These are phyloP conservation scores for Bujurquina vittata DNA, from an alignment of 2,113 vertebrate genomes.

Conservation along the genomic window DNA sequence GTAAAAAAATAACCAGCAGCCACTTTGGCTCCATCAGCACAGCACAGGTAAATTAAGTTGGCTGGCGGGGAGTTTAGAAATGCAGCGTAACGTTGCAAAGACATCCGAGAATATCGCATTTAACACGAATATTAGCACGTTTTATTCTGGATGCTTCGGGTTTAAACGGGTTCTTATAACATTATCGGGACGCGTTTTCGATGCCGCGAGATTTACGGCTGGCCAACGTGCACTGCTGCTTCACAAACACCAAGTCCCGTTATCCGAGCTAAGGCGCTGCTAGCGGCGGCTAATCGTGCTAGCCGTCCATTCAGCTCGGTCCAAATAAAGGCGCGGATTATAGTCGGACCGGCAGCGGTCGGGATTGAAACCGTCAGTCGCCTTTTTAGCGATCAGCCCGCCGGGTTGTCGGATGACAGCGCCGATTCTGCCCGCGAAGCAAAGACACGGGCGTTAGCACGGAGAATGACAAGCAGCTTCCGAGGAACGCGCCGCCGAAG, in stretches of 20 bases:
- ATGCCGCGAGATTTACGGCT: background rate
- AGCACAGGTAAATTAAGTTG: background rate
- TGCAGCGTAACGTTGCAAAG: background rate
- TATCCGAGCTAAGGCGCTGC: slow-evolving; percentile 40
- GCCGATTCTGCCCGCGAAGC: background rate
- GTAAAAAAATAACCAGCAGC: background rate
- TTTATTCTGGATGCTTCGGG: rapidly evolving
- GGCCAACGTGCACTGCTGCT: background rate
- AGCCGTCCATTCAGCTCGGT: slow-evolving; percentile 38
- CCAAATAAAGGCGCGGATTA: background rate
- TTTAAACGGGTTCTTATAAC: background rate
- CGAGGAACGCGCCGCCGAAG: slow-evolving; percentile 51
- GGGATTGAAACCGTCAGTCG: rapidly evolving
- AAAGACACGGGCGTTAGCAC: background rate
- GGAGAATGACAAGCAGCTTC: slow-evolving; percentile 42
- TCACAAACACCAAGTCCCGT: background rate
- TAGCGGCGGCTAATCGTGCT: slow-evolving; percentile 35
- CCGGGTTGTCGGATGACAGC: rapidly evolving
- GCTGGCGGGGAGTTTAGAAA: slow-evolving; percentile 22
- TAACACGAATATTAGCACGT: no score
- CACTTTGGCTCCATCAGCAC: no score
- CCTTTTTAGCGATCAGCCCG: rapidly evolving
- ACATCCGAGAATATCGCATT: background rate
- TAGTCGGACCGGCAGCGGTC: background rate
- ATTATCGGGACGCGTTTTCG: background rate